Evolutionary conservation across 2,888 invertebrate species (phyloP).

Genomic region (Sicus ferrugineus): DNA sequence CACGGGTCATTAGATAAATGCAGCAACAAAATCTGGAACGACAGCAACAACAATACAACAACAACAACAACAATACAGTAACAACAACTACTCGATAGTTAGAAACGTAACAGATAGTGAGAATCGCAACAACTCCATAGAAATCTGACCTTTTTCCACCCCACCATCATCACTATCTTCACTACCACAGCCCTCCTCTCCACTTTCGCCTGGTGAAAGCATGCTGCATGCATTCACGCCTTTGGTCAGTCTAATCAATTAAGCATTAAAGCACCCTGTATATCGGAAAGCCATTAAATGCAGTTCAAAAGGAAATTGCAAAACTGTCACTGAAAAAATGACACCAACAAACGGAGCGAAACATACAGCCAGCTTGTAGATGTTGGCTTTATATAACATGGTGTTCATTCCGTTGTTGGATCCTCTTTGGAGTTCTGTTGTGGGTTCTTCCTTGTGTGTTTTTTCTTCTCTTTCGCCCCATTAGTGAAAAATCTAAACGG

Average conservation of each 20-base stretch:
- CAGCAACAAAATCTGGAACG: background rate
- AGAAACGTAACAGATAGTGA: too few species aligned
- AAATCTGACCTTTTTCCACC: background rate
- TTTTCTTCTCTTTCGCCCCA: background rate
- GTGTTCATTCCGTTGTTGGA: too few species aligned
- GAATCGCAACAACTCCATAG: too few species aligned
- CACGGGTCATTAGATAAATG: background rate
- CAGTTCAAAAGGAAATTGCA: background rate
- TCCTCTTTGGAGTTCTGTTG: too few species aligned
- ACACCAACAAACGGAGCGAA: conserved; percentile 2
- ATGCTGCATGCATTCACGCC: background rate
- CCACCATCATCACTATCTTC: background rate
- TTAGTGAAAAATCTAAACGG: conserved; percentile 15
- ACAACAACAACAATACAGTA: background rate
- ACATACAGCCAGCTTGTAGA: too few species aligned
- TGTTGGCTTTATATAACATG: too few species aligned
- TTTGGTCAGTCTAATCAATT: background rate
- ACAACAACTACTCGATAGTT: too few species aligned
- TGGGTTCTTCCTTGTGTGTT: background rate
- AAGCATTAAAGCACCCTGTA: background rate
- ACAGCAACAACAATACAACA: background rate
- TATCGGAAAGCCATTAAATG: conserved; percentile 15
- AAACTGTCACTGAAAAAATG: background rate
- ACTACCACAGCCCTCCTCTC: background rate
- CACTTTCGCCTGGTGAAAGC: background rate